Evolutionary conservation across 1,140 invertebrate genomes (phyloP), one percentile per base, ranked within the genome.

Genomic region (Drosophila albomicans): DNA sequence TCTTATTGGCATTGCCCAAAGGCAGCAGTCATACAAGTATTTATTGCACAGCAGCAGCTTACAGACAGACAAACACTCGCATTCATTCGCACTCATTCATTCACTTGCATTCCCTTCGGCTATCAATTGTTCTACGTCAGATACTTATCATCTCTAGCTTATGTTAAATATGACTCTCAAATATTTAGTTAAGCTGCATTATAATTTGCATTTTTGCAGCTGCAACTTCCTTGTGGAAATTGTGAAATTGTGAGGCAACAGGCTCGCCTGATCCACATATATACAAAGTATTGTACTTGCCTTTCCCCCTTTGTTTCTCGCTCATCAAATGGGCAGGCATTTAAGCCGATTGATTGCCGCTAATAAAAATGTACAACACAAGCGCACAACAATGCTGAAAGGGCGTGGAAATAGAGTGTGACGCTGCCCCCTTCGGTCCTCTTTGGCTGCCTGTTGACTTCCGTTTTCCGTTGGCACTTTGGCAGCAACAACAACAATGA

Each of bases 341-440:
- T 82, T 88, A 88, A 87, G 82, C 77, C 77, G 80, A 87, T 87
- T 87, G 84, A 87, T 88, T 87, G 81, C 79, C 77, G 84, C 77
- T 87, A 87, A 87, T 87, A 87, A 87, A 87, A 84, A 59, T 78
- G 80, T 72, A 57, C 63, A 80, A 75, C 77, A 87, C 56, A 67
- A 68, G 59, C 61, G 68, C 66, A 62, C 69, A 79, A 87, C 82
- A 87, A 87, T 82, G 79, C 65, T 49, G 13, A 46, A 6, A 20
- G 10, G 46, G 30, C 20, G n/a, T 63, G 52, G 49, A 5, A 1
- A n/a, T 38, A 10, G n/a, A 2, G 5, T 30, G 51, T 35, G 25
- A 10, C 13, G 13, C 35, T 16, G 32, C 3, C 20, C 3, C 20
- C 11, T 2, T 25, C 20, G 20, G 8, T 20, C 10, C 4, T 3